Conservation (phyloP, 2,113 vertebrate genomes). For the Poeciliopsis retropinna region DNA sequence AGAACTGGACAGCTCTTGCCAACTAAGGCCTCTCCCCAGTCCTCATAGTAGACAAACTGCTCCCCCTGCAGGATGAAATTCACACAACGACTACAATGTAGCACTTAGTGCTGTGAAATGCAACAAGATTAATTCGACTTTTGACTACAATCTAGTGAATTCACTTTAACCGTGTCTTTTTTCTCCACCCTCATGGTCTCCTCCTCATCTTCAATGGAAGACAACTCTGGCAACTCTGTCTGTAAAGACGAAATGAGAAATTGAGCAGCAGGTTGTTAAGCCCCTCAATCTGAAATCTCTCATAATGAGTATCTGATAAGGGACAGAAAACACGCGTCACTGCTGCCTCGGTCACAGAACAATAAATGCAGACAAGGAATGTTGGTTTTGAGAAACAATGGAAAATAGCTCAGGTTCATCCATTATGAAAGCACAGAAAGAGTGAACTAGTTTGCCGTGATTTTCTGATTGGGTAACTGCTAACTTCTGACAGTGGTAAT, state of each 20-base stretch:
- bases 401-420: conserved; percentile 1
- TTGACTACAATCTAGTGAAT: background rate
- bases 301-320: background rate
- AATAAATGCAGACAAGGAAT: background rate
- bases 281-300: background rate
- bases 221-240: conserved; percentile 72
- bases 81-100: background rate
- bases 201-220: conserved; percentile 75
- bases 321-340: background rate
- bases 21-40: conserved; percentile 90
- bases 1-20: conserved; percentile 85
- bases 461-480: background rate
- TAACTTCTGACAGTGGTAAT: background rate
- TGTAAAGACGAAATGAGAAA: conserved; percentile 33
- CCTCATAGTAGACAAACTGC: conserved; percentile 88
- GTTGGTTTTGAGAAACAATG: background rate
- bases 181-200: conserved; percentile 69
- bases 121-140: background rate
- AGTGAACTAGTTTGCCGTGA: background rate
- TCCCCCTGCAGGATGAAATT: conserved; percentile 78
- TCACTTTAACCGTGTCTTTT: conserved; percentile 75
- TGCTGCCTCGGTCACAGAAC: background rate
- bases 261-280: background rate
- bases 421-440: background rate
- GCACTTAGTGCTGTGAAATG: background rate